phyloP scores from a whole-genome alignment of 1,140 invertebrate genomes.

The Cepaea nemoralis region DNA sequence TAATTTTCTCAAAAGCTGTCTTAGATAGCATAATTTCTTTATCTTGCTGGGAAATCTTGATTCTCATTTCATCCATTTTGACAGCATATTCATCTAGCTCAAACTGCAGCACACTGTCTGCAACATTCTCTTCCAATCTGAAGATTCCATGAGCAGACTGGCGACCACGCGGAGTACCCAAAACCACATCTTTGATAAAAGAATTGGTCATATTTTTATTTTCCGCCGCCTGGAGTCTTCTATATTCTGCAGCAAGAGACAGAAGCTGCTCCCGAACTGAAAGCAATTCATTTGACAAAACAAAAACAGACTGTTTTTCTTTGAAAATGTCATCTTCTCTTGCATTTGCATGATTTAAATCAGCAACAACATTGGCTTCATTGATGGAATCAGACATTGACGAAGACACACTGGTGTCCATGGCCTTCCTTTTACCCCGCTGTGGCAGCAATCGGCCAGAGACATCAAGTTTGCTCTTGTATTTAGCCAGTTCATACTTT shows the following conservation, averaged over 20 bases:
- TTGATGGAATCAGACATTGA: background rate
- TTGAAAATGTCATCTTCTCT: background rate
- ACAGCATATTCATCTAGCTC: slow-evolving; percentile 32
- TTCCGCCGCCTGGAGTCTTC: background rate
- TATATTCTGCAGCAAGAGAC: slow-evolving; percentile 24
- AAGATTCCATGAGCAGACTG: background rate
- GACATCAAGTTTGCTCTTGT: slow-evolving; percentile 16
- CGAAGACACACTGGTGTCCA: slow-evolving; percentile 7
- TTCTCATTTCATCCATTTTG: slow-evolving; percentile 39
- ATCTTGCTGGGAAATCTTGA: slow-evolving; percentile 38
- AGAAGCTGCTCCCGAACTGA: background rate
- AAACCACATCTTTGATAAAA: slow-evolving; percentile 33
- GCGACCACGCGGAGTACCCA: slow-evolving; percentile 25
- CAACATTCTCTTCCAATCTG: slow-evolving; percentile 15
- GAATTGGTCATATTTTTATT: slow-evolving; percentile 13
- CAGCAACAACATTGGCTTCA: background rate
- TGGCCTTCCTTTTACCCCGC: slow-evolving; percentile 21
- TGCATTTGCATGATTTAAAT: background rate
- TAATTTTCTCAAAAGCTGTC: slow-evolving; percentile 31
- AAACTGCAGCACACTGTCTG: slow-evolving; percentile 29
- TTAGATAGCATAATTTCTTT: slow-evolving; percentile 35
- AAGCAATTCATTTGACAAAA: slow-evolving; percentile 18
- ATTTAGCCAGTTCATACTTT: slow-evolving; percentile 52
- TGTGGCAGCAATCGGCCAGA: background rate
- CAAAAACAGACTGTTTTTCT: background rate